Evolutionary conservation across 2,888 invertebrate genomes (phyloP), one percentile per base, ranked within the genome.

Genomic region (Dryadula phaetusa): DNA sequence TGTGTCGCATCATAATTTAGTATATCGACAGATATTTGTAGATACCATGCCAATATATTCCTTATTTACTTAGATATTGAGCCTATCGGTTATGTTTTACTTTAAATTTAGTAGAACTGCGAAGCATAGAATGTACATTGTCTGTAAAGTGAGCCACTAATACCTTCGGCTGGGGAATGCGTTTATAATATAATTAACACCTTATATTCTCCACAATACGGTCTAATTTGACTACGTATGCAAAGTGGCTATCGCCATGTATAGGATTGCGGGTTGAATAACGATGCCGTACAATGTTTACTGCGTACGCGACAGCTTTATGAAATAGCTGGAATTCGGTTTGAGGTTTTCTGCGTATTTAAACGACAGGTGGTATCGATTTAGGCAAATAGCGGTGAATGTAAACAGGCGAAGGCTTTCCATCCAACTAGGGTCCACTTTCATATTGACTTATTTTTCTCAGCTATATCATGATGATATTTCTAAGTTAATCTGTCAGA

Each of bases 101-200:
- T 62, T 63, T 46, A 61, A 44, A 65, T 40, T 40, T 56, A 67
- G 56, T 67, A 70, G 64, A 62, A 67, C 49, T 28, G 16, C 64
- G 32, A 61, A 28, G 75, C 75, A 82, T 84, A 85, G 84, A 87
- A 87, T 87, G 85, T 81, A 86, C 82, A 89, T 88, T 90, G 89
- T 87, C 77, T 85, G 79, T 79, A 71, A 69, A 76, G 70, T 74
- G 74, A 78, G 74, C 66, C 64, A 71, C 62, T 67, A 69, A 67
- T 67, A 52, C 61, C 76, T 67, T 72, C 75, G 76, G 72, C 65
- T 73, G 70, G 71, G 65, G 70, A 63, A 65, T 58, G 54, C 69
- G 64, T 70, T 74, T 73, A 70, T 70, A 75, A 62, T 72, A 70
- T 65, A 84, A 79, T 76, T 67, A 82, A 62, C 66, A 72, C 76